A percentile compares a stretch with the other conserved stretches of the same genome.
Evolutionary conservation across 2,113 vertebrate genomes (phyloP).

Genomic region (Centropus bengalensis): DNA sequence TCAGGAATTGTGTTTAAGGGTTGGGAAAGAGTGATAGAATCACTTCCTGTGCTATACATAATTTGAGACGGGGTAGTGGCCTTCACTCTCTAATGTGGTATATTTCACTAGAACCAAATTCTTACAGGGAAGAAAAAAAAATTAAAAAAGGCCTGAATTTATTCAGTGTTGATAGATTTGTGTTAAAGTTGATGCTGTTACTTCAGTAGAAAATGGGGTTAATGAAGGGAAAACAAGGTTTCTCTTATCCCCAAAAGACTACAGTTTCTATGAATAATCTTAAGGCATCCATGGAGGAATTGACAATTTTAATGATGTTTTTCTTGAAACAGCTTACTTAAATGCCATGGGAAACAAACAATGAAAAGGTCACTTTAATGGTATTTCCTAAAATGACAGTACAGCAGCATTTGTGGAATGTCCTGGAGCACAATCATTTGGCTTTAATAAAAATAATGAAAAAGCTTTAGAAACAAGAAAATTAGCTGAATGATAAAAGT

Average conservation of each 20-base stretch:
- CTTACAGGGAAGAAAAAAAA: background rate
- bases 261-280: background rate
- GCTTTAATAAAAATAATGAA: slow-evolving; percentile 33
- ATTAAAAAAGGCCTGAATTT: background rate
- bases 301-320: slow-evolving; percentile 31
- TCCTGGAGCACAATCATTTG: slow-evolving; percentile 50
- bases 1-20: background rate
- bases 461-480: background rate
- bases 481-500: slow-evolving; percentile 34
- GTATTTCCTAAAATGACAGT: slow-evolving; percentile 36
- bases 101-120: background rate
- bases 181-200: background rate
- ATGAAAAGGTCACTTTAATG: slow-evolving; percentile 2
- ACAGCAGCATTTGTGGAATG: slow-evolving; percentile 48
- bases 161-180: background rate
- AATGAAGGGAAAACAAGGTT: background rate
- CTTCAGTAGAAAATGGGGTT: background rate
- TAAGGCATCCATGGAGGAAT: background rate
- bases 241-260: background rate
- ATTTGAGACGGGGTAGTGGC: background rate
- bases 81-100: background rate
- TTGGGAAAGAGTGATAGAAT: fast-evolving
- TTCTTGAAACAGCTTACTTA: slow-evolving; percentile 25
- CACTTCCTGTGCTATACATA: background rate
- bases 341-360: slow-evolving; percentile 37